Evolutionary conservation across 2,888 invertebrate genomes (phyloP).

Genomic region (Pomacea canaliculata): DNA sequence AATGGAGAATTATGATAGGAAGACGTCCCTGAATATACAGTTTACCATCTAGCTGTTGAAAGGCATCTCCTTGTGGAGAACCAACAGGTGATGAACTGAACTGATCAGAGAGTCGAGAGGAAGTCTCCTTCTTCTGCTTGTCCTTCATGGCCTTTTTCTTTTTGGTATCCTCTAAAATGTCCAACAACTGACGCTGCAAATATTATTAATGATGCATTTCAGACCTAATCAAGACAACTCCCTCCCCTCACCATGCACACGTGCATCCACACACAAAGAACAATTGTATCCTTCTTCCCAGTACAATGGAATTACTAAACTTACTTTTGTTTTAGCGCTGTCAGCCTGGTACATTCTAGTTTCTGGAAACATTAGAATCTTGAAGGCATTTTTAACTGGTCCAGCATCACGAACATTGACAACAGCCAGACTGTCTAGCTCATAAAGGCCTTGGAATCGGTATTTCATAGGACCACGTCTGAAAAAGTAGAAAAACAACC

Average conservation of each 20-base stretch:
- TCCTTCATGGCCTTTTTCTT: slow-evolving; percentile 76
- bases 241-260: too few species aligned
- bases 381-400: slow-evolving; percentile 91
- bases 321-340: slow-evolving; percentile 78
- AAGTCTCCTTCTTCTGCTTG: slow-evolving; percentile 67
- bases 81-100: slow-evolving; percentile 10
- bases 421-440: slow-evolving; percentile 89
- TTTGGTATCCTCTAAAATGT: slow-evolving; percentile 90
- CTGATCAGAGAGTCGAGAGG: slow-evolving; percentile 48
- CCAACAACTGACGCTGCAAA: slow-evolving; percentile 88
- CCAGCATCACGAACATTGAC: slow-evolving; percentile 91
- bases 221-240: too few species aligned
- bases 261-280: too few species aligned
- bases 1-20: too few species aligned
- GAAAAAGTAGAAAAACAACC: slow-evolving; percentile 13
- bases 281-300: too few species aligned
- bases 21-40: too few species aligned
- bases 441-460: slow-evolving; percentile 86
- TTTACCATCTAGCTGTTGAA: too few species aligned
- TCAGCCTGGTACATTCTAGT: slow-evolving; percentile 92
- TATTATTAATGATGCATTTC: too few species aligned
- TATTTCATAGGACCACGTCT: slow-evolving; percentile 83
- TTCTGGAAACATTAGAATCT: slow-evolving; percentile 93
- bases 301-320: too few species aligned
- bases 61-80: slow-evolving; percentile 9